Conservation (phyloP, 1,140 invertebrate species). For the Drosophila subpulchrella region DNA sequence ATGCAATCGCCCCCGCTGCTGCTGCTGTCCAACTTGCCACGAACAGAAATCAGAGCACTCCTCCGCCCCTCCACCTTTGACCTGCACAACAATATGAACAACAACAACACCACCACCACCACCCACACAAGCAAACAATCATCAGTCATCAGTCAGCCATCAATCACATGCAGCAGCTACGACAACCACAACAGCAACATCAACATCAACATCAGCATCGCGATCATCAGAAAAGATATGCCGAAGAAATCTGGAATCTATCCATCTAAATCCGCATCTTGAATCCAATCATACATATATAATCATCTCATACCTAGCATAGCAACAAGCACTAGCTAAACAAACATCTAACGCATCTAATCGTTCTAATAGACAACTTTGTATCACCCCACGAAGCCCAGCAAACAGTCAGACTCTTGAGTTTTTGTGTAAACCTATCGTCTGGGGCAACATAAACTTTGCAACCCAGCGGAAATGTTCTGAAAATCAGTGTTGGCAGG, state of each 20-base stretch:
- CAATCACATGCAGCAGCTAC: constrained; percentile 1
- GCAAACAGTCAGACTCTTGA: constrained; percentile 3
- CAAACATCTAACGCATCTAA: constrained; percentile 25
- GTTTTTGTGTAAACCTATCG: constrained; percentile 20
- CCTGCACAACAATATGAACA: constrained; percentile 24
- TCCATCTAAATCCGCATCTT: constrained; percentile 22
- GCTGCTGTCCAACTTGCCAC: constrained; percentile 34
- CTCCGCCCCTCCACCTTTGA: constrained; percentile 22
- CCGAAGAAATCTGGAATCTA: constrained; percentile 20
- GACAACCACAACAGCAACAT: neutral
- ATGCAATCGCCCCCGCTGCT: constrained; percentile 24
- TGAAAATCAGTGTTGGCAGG: neutral
- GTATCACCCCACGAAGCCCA: constrained; percentile 14
- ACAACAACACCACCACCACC: constrained; percentile 15
- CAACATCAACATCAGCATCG: neutral
- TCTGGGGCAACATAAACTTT: constrained; percentile 24
- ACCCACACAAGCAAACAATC: constrained; percentile 18
- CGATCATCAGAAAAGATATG: constrained; percentile 19
- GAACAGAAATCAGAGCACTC: constrained; percentile 18
- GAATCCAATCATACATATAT: constrained; percentile 5
- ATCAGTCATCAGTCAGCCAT: constrained; percentile 30
- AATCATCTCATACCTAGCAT: constrained; percentile 28
- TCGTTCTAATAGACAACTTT: constrained; percentile 29
- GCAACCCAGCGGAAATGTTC: constrained; percentile 34
- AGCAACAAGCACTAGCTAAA: constrained; percentile 28